Evolutionary conservation across 2,113 vertebrate species (phyloP), one percentile per base, ranked within the genome.

Genomic region (Aphelocoma coerulescens): DNA sequence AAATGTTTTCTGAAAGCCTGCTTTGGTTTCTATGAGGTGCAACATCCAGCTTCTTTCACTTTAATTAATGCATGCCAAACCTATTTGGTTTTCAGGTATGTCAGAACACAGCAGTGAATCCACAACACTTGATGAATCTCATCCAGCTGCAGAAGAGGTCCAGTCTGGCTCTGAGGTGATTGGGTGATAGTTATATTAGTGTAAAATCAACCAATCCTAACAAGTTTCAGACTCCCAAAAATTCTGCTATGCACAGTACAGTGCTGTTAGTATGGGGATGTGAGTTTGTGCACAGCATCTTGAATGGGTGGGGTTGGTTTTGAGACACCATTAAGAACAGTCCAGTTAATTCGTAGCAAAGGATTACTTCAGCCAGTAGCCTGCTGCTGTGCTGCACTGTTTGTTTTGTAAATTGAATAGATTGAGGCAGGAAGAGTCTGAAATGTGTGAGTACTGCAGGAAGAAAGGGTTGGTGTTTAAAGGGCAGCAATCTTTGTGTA

Each of bases 21-120:
- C 23, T 57, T 92, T 2, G 1, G 14, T 84, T 67, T 90, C 79
- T 86, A 22, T 83, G 57, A 93, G 85, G 58, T 67, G 39, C 33
- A 51, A 5, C 11, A 7, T 51, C 35, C 48, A 62, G 11, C 72
- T 91, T 67, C 61, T 82, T 77, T 76, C 93, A 55, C 35, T n/a
- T 71, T 24, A 46, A 93, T 97, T 97, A 97, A 96, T 96, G 43
- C 91, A 77, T 96, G 80, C 95, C 89, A 82, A 97, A 97, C 93
- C 91, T 97, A 89, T 98, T 98, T 97, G 93, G 81, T 97, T 98
- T 98, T 96, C 97, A 98, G 98, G 96, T 97, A 98, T 98, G 98
- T 98, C 98, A 97, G 97, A 96, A 84, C 93, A 79, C 96, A 96
- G 72, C 96, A 96, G 13, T 93, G 97, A 96, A 85, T 69, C 96